Evolutionary conservation across 2,797 vertebrate species (phyloP), one percentile per base, ranked within the genome.

Genomic region (Calcarius lapponicus): DNA sequence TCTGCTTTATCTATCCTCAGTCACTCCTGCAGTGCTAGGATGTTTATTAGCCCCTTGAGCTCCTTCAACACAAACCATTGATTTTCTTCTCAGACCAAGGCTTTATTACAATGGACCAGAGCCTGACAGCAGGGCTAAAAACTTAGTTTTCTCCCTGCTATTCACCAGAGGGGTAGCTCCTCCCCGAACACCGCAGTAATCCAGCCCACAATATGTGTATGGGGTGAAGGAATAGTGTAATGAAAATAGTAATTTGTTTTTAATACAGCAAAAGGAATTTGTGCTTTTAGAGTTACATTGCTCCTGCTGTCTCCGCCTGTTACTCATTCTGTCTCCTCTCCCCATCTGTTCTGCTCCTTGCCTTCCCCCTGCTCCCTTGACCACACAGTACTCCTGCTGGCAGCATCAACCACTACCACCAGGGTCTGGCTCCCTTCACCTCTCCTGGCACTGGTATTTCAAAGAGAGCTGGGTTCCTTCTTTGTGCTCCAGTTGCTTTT

Each of bases 341-440:
- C 47, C 89, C 60, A 81, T 94, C 91, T 93, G 81, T 80, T 94
- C 82, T 91, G 65, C 58, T 93, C 56, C 62, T 91, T 3, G 17
- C 61, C 60, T 83, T 81, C n/a, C 31, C 60, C 42, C 64, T 95
- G 83, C 79, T 95, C 65, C 40, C 84, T 94, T 97, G 94, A 94
- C 94, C 92, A 51, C 53, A 14, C 76, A 64, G 22, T 85, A 11
- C 32, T 96, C 51, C 42, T 61, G 64, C 58, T 90, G 64, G 43
- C 38, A 87, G 56, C 50, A 62, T 62, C 82, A 90, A 53, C 80
- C 81, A 13, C 61, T 47, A 2, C n/a, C 2, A 9, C 42, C 22
- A 51, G 48, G 12, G 20, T 58, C 73, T 75, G 38, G 36, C 7
- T 92, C 32, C 34, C 36, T 86, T 90, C 38, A 50, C 34, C 80